Evolutionary conservation across 2,113 vertebrate genomes (phyloP).

Genomic region (Leptodactylus fuscus): DNA sequence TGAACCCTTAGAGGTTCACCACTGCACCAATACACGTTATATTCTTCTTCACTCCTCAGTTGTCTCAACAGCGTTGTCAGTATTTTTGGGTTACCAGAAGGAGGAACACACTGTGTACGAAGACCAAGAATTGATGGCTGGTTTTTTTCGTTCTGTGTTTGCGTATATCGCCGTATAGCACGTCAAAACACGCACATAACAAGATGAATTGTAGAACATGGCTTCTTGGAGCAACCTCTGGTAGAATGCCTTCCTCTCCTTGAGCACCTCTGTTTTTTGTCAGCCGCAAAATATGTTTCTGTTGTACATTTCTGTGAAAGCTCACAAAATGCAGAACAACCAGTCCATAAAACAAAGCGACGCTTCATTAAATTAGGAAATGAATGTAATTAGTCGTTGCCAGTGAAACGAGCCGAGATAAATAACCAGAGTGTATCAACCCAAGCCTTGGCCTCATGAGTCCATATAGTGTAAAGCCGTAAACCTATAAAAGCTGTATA

Average conservation of each 20-base stretch:
- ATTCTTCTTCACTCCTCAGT: neutral
- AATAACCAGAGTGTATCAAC: neutral
- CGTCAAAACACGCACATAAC: conserved; percentile 1
- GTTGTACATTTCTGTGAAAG: conserved; percentile 43
- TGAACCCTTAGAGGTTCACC: too few relatives aligned
- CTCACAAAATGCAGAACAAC: conserved; percentile 21
- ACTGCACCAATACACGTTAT: too few relatives aligned
- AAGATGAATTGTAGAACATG: neutral
- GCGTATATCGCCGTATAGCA: neutral
- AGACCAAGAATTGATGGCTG: neutral
- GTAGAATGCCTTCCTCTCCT: neutral
- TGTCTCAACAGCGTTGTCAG: neutral
- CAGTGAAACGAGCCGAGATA: neutral
- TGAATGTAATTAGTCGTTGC: conserved; percentile 35
- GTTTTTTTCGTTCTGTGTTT: neutral
- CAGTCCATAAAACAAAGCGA: conserved; percentile 24
- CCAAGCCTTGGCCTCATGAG: neutral
- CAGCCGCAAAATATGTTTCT: conserved; percentile 36
- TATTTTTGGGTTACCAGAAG: neutral
- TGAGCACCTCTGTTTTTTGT: conserved; percentile 41
- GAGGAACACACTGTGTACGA: neutral
- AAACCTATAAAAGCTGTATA: neutral
- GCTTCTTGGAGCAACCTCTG: conserved; percentile 1
- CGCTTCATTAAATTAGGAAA: conserved; percentile 32
- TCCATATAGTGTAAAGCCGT: neutral